A percentile compares a stretch with the other conserved stretches of the same genome.
phyloP scores from a whole-genome alignment of 2,888 invertebrate genomes.

The Limnephilus auricula region DNA sequence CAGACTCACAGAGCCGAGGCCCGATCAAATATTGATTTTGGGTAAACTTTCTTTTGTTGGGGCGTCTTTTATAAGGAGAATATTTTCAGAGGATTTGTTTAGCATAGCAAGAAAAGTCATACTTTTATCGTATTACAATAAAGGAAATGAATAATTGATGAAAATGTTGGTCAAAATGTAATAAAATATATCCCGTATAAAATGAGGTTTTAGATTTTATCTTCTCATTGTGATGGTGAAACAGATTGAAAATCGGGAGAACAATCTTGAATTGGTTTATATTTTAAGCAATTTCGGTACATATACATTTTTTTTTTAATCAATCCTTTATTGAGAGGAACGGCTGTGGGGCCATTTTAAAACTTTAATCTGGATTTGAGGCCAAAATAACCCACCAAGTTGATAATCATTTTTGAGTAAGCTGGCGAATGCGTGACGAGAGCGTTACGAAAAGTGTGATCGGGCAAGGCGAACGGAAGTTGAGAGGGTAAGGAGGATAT shows the following conservation, averaged over 20 bases:
- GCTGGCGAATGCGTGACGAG: too few relatives aligned
- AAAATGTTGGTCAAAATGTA: background rate
- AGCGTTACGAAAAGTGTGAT: too few relatives aligned
- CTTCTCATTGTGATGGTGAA: background rate
- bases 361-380: too few relatives aligned
- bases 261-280: background rate
- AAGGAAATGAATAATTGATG: constrained; percentile 29
- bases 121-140: constrained; percentile 12
- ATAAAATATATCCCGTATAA: background rate
- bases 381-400: too few relatives aligned
- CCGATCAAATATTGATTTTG: constrained; percentile 30
- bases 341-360: too few relatives aligned
- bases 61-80: constrained; percentile 8
- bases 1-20: background rate
- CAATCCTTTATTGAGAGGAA: background rate
- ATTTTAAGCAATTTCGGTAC: background rate
- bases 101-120: constrained; percentile 16
- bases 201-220: background rate
- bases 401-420: too few relatives aligned
- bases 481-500: too few relatives aligned
- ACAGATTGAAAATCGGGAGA: background rate
- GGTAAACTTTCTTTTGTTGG: constrained; percentile 24
- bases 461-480: too few relatives aligned
- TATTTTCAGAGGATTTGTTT: constrained; percentile 26
- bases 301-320: background rate